phyloP scores from a whole-genome alignment of 2,797 vertebrate species.

The Xenops minutus region DNA sequence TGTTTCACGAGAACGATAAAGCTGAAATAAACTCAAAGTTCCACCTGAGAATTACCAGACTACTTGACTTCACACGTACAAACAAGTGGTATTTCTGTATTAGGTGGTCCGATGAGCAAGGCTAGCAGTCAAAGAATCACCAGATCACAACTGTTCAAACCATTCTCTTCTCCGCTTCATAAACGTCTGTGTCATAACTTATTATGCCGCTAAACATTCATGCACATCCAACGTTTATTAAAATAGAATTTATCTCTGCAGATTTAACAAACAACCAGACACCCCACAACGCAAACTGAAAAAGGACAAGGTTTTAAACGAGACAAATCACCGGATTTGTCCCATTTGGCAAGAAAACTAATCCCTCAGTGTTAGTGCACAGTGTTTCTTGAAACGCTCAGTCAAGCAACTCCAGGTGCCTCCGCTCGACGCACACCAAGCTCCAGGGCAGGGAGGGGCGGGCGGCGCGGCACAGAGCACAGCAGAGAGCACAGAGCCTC shows the following conservation, averaged over 20 bases:
- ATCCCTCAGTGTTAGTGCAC: not conserved
- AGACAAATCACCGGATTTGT: not conserved
- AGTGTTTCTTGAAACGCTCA: not conserved
- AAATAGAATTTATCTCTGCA: not conserved
- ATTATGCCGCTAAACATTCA: not conserved
- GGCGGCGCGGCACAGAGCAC: not conserved
- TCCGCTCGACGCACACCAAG: not conserved
- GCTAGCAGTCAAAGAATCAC: not conserved
- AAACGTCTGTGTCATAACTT: not conserved
- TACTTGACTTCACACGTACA: not conserved
- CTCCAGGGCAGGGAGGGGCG: not conserved
- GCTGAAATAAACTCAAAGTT: not conserved
- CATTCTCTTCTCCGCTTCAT: too few relatives aligned
- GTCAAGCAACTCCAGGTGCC: not conserved
- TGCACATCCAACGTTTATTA: not conserved
- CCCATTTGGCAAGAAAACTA: not conserved
- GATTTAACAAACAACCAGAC: not conserved
- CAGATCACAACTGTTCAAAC: not conserved
- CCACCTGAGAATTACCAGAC: not conserved
- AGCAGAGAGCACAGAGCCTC: conserved; percentile 11
- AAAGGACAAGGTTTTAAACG: not conserved
- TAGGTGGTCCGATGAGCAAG: not conserved
- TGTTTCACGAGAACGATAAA: not conserved
- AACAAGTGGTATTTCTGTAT: not conserved
- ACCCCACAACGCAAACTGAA: not conserved